These are phyloP conservation scores for Drosophila paulistorum DNA, from an alignment of 1,140 invertebrate genomes.

Conservation along the genomic window DNA sequence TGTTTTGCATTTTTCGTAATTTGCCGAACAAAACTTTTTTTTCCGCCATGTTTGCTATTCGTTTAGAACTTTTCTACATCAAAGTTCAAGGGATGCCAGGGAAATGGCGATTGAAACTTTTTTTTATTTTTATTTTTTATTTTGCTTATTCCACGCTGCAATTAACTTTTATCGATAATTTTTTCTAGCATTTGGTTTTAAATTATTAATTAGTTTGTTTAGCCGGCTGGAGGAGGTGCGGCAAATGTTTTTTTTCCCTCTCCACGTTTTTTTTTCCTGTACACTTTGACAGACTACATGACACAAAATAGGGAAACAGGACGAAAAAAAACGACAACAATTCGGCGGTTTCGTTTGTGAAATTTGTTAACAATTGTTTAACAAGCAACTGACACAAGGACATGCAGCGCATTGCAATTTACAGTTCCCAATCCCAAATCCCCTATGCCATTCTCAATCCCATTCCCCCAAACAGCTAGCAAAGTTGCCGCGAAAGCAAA, in stretches of 20 bases:
- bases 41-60: slow-evolving; percentile 24
- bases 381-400: slow-evolving; percentile 42
- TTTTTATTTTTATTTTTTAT: slow-evolving; percentile 18
- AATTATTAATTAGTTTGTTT: slow-evolving; percentile 69
- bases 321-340: slow-evolving; percentile 17
- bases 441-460: slow-evolving; percentile 27
- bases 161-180: slow-evolving; percentile 68
- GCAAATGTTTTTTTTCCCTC: slow-evolving; percentile 31
- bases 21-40: slow-evolving; percentile 4
- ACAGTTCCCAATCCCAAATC: slow-evolving; percentile 39
- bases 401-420: slow-evolving; percentile 67
- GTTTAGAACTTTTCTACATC: slow-evolving; percentile 46
- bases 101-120: slow-evolving; percentile 29
- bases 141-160: slow-evolving; percentile 29
- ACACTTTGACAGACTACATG: slow-evolving; percentile 59
- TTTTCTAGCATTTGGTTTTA: slow-evolving; percentile 40
- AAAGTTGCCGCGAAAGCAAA: slow-evolving; percentile 52
- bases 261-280: slow-evolving; percentile 17
- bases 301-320: slow-evolving; percentile 27
- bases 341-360: slow-evolving; percentile 61
- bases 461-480: slow-evolving; percentile 35
- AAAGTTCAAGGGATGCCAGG: slow-evolving; percentile 29
- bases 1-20: slow-evolving; percentile 25
- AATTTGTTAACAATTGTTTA: slow-evolving; percentile 72
- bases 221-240: slow-evolving; percentile 1